Evolutionary conservation across 2,888 invertebrate genomes (phyloP).

Genomic region (Vannuccia rotundouncinata): DNA sequence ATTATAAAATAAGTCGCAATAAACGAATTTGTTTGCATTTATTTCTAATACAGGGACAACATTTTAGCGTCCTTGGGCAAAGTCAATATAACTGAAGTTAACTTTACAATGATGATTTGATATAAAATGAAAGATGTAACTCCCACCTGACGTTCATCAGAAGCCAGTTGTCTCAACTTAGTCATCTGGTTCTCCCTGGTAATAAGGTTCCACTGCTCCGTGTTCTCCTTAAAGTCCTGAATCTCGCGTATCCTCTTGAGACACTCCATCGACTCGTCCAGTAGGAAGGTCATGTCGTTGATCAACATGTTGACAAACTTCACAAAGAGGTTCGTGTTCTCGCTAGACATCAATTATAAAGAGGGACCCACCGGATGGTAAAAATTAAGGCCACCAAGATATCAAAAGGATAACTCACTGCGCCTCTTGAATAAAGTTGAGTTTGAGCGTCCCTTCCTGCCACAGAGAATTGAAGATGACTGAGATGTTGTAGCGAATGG

Average conservation of each 20-base stretch:
- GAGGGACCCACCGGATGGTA: not conserved
- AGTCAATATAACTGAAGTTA: no score
- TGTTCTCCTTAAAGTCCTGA: slow-evolving; percentile 73
- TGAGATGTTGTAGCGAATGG: slow-evolving; percentile 93
- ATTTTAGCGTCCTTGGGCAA: no score
- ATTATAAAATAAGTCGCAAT: no score
- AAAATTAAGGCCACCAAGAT: not conserved
- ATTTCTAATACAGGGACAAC: no score
- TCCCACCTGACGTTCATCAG: slow-evolving; percentile 66
- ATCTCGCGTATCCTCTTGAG: slow-evolving; percentile 67
- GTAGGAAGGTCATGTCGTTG: slow-evolving; percentile 91
- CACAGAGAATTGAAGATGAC: slow-evolving; percentile 88
- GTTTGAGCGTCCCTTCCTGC: slow-evolving; percentile 56
- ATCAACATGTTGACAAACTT: slow-evolving; percentile 94
- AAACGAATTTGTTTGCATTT: no score
- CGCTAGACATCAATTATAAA: not conserved
- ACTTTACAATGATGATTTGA: no score
- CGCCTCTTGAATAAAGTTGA: slow-evolving; percentile 33
- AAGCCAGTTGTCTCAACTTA: slow-evolving; percentile 69
- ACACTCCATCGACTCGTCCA: slow-evolving; percentile 89
- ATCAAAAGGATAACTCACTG: slow-evolving; percentile 30
- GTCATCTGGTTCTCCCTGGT: slow-evolving; percentile 67
- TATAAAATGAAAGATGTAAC: no score
- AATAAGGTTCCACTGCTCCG: slow-evolving; percentile 62
- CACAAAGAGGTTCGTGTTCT: slow-evolving; percentile 69